phyloP scores from a whole-genome alignment of 2,797 vertebrate genomes.

The Girardinus metallicus region DNA sequence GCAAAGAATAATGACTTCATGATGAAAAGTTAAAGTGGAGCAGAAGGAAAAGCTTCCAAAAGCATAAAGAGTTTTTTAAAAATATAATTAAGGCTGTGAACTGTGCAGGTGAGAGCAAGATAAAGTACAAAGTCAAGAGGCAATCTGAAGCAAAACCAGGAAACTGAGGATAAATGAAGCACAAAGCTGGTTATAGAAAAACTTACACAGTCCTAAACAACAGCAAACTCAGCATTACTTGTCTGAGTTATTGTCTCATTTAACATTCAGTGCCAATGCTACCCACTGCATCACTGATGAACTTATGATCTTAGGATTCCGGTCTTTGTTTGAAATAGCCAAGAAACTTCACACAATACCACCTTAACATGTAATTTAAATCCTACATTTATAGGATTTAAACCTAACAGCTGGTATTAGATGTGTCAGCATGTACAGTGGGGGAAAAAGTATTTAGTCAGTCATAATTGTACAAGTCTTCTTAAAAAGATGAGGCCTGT shows the following conservation, averaged over 20 bases:
- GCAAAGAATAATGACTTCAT: too few species aligned
- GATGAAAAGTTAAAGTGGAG: too few species aligned
- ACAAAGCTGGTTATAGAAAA: background rate
- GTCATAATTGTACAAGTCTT: too few species aligned
- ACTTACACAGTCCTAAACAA: background rate
- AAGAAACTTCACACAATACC: background rate
- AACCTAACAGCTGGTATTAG: too few species aligned
- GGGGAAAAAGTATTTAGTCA: too few species aligned
- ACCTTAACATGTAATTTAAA: background rate
- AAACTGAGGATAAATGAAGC: background rate
- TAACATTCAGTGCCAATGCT: background rate
- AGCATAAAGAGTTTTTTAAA: too few species aligned
- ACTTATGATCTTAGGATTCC: background rate
- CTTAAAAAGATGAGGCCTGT: too few species aligned
- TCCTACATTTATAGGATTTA: too few species aligned
- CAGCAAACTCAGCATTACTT: background rate
- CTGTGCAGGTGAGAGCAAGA: background rate
- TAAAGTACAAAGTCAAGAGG: background rate
- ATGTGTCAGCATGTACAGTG: too few species aligned
- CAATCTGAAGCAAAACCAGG: background rate
- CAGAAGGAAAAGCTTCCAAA: background rate
- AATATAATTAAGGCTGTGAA: too few species aligned
- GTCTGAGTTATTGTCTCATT: background rate
- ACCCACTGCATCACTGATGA: background rate
- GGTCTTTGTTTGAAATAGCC: background rate